phyloP scores from a whole-genome alignment of 2,888 invertebrate species.

The Campaea margaritaria region DNA sequence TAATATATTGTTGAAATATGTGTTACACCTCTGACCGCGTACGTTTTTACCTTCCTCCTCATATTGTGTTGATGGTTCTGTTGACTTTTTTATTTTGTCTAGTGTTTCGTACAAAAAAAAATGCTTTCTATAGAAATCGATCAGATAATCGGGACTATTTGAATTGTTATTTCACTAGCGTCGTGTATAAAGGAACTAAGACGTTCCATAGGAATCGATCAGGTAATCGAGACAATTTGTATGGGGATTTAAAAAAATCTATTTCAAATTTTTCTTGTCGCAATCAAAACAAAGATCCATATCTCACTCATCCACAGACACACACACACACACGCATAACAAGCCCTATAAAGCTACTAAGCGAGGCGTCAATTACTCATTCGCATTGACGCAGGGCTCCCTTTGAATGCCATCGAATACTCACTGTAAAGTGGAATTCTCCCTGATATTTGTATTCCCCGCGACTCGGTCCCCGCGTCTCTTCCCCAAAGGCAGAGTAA shows the following conservation, averaged over 20 bases:
- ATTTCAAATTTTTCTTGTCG: neutral
- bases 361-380: slow-evolving; percentile 41
- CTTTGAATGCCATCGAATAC: slow-evolving; percentile 55
- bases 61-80: no score
- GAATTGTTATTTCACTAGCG: no score
- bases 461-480: slow-evolving; percentile 21
- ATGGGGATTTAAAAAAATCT: no score
- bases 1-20: slow-evolving; percentile 14
- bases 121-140: no score
- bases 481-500: neutral
- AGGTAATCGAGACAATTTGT: no score
- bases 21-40: slow-evolving; percentile 13
- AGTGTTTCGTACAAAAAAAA: no score
- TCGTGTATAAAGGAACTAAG: no score
- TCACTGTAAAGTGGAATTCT: slow-evolving; percentile 35
- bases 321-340: slow-evolving; percentile 2
- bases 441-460: slow-evolving; percentile 46
- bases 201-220: no score
- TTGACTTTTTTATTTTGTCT: no score
- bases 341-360: slow-evolving; percentile 19
- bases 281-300: slow-evolving; percentile 13
- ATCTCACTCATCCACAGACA: neutral
- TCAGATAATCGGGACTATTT: no score
- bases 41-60: neutral
- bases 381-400: slow-evolving; percentile 45